These are phyloP conservation scores for Rattus norvegicus DNA, from an alignment of 2,113 vertebrate genomes.

Conservation along the genomic window GRCr8 NC_086022.1:111525501-111526000, in stretches of 20 bases:
- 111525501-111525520: not conserved
- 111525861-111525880: conserved; percentile 37
- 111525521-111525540: not conserved
- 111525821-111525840: conserved; percentile 22
- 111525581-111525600: not conserved
- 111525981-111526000: conserved; percentile 61
- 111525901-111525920: conserved; percentile 72
- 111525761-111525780: not conserved
- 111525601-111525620: not conserved
- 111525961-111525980: conserved; percentile 78
- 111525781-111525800: not conserved
- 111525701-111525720: not conserved
- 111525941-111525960: conserved; percentile 70
- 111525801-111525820: conserved; percentile 35
- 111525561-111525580: conserved; percentile 20
- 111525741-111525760: not conserved
- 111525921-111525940: conserved; percentile 77
- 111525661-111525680: not conserved
- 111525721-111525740: not conserved
- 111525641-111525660: not conserved
- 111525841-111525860: conserved; percentile 37
- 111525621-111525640: not conserved
- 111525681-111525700: not conserved
- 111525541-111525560: not conserved
- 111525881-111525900: conserved; percentile 76